Evolutionary conservation across 37 sponge, comb jelly and placozoan species (phyloP).

Genomic region (Ephydatia muelleri): DNA sequence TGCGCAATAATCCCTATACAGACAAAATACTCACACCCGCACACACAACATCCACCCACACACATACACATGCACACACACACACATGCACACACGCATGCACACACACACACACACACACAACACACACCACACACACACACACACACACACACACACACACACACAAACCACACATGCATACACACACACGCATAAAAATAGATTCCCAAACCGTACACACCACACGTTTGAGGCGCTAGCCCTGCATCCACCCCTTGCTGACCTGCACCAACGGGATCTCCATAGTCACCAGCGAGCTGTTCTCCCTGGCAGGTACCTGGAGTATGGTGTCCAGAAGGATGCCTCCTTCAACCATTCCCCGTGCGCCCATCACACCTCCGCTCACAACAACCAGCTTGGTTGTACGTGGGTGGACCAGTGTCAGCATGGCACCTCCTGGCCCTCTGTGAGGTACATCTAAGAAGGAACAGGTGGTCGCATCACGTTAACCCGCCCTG

Average conservation of each 20-base stretch:
- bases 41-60: too few species aligned
- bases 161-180: too few species aligned
- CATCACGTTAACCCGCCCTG: too few species aligned
- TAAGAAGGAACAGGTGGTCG: too few species aligned
- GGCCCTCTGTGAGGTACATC: too few species aligned
- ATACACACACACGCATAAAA: background rate
- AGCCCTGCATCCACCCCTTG: background rate
- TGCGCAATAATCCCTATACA: too few species aligned
- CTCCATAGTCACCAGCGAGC: constrained; percentile 39
- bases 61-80: too few species aligned
- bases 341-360: constrained; percentile 11
- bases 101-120: too few species aligned
- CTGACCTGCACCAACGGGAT: constrained; percentile 29
- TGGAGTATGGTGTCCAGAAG: constrained; percentile 54
- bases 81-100: background rate
- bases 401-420: constrained; percentile 6
- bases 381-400: constrained; percentile 53
- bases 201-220: background rate
- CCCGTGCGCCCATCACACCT: constrained; percentile 34
- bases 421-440: background rate
- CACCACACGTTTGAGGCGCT: background rate
- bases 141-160: too few species aligned
- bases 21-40: too few species aligned
- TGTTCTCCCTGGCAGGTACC: background rate
- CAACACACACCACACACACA: background rate